phyloP scores from a whole-genome alignment of 1,140 invertebrate species.

The Microplitis mediator region DNA sequence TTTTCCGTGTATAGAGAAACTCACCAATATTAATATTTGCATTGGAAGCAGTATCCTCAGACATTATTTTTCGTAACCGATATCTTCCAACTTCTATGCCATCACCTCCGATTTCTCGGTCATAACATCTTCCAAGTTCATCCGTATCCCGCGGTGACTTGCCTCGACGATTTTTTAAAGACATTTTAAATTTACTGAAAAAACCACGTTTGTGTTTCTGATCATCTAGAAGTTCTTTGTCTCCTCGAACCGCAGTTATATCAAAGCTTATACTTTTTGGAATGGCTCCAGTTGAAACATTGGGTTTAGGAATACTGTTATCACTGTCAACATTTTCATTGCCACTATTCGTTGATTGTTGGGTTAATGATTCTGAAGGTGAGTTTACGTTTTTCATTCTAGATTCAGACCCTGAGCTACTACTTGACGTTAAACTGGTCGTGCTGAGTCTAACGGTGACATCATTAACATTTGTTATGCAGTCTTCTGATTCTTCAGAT shows the following conservation, averaged over 20 bases:
- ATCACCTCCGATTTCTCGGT: slow-evolving; percentile 54
- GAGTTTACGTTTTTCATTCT: slow-evolving; percentile 43
- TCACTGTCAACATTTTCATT: slow-evolving; percentile 39
- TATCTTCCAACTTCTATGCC: slow-evolving; percentile 48
- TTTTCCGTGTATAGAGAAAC: no score
- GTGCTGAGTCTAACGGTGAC: slow-evolving; percentile 57
- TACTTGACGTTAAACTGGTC: slow-evolving; percentile 62
- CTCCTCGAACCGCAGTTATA: slow-evolving; percentile 83
- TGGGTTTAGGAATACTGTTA: slow-evolving; percentile 58
- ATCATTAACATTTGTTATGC: slow-evolving; percentile 35
- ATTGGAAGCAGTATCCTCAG: slow-evolving; percentile 57
- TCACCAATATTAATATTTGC: slow-evolving; percentile 42
- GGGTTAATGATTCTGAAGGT: slow-evolving; percentile 27
- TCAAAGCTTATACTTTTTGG: slow-evolving; percentile 92
- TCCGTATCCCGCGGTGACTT: slow-evolving; percentile 62
- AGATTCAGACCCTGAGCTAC: slow-evolving; percentile 56
- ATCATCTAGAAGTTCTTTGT: slow-evolving; percentile 68
- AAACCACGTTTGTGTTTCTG: slow-evolving; percentile 68
- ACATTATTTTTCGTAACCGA: slow-evolving; percentile 63
- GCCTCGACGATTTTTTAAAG: slow-evolving; percentile 70
- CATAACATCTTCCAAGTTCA: slow-evolving; percentile 58
- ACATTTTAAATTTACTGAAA: slow-evolving; percentile 73
- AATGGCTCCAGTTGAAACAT: slow-evolving; percentile 78
- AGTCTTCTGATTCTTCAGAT: slow-evolving; percentile 42
- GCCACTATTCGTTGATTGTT: slow-evolving; percentile 30